Conservation (phyloP, 2,888 invertebrate species). For the Euplagia quadripunctaria region DNA sequence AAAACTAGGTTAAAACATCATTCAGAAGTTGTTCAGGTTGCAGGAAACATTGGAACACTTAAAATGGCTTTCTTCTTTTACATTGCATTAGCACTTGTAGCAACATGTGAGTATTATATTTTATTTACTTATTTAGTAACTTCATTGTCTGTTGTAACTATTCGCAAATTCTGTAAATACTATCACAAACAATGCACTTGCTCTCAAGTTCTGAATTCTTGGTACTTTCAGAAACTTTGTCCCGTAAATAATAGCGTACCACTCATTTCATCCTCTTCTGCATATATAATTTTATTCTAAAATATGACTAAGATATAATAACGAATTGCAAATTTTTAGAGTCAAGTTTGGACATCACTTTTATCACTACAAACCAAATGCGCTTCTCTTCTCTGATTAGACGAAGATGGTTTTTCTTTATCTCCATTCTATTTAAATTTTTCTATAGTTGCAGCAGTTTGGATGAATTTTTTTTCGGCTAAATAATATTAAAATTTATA, state of each 20-base stretch:
- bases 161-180: not conserved
- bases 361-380: too few species aligned
- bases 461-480: not conserved
- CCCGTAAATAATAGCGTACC: not conserved
- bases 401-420: not conserved
- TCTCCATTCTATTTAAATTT: not conserved
- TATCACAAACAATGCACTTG: not conserved
- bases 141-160: not conserved
- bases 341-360: too few species aligned
- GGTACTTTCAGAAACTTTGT: not conserved
- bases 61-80: conserved; percentile 56
- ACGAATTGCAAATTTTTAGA: too few species aligned
- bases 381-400: not conserved
- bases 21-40: conserved; percentile 23
- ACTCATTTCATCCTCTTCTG: not conserved
- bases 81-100: conserved; percentile 46
- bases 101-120: conserved; percentile 53
- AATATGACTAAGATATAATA: too few species aligned
- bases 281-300: not conserved
- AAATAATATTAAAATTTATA: not conserved
- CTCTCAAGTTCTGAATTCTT: not conserved
- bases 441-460: not conserved
- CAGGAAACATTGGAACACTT: conserved; percentile 17
- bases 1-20: conserved; percentile 30
- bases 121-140: not conserved